Base-by-base conservation (phyloP, 2,888 invertebrate species). In the Norana najaformis region DNA sequence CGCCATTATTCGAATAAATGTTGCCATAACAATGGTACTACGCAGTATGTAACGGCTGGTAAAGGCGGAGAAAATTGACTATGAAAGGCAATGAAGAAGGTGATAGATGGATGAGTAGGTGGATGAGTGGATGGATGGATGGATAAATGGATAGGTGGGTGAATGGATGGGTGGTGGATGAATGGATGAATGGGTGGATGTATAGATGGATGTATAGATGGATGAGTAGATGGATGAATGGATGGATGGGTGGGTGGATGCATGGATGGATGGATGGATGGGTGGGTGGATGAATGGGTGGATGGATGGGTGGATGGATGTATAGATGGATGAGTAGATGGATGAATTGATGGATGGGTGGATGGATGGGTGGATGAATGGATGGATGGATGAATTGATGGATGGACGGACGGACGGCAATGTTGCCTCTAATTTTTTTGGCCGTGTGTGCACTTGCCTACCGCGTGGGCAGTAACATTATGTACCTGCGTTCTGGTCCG, bases 61-160 rank as follows among this genome's bases (percentile, higher is more conserved):
- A 69, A 69, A 69, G 69, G 69, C 69, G 69, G 69, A 69, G 69
- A 69, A 69, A 69, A 69, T 69, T 69, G 69, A 69, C 69, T n/a
- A 69, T 69, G 30, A 69, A 69, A n/a, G 69, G 69, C 69, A 69
- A 69, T n/a, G 69, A n/a, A n/a, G 69, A 69, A n/a, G n/a, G 69
- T 69, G 69, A 69, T 30, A 20, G 47, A 47, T 47, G 47, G 47
- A 47, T 47, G 47, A 11, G 23, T 23, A 23, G 6, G 23, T 11
- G 69, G 30, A 69, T n/a, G 69, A n/a, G n/a, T 23, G 30, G 23
- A 23, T 53, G 41, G 39, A 14, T 39, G 39, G 39, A 39, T 39
- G 39, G 39, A 13, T 8, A 39, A 39, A 13, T 39, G 39, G 14
- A 18, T 41, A 30, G 20, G 30, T 53, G 53, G 53, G 13, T 69